phyloP scores from a whole-genome alignment of 2,113 vertebrate genomes.

The Montifringilla adamsi region DNA sequence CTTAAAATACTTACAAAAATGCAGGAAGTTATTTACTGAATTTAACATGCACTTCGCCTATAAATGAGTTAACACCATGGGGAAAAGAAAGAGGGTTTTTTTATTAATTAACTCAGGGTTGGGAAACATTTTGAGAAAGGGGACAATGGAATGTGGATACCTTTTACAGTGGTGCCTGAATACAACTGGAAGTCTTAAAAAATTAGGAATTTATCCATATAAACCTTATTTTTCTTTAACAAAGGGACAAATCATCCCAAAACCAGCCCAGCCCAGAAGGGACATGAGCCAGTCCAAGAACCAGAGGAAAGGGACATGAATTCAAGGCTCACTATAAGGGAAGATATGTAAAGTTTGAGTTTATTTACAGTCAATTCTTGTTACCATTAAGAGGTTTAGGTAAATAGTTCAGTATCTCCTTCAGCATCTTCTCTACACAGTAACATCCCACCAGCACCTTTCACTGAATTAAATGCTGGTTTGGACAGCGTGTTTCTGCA shows the following conservation, averaged over 20 bases:
- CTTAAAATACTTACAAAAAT: conserved; percentile 43
- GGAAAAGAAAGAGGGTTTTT: rapidly evolving
- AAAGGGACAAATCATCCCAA: background rate
- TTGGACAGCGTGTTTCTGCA: background rate
- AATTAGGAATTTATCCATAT: background rate
- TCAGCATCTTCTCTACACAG: background rate
- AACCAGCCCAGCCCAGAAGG: background rate
- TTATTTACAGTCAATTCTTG: background rate
- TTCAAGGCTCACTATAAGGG: background rate
- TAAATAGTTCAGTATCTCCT: background rate
- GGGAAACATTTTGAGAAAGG: background rate
- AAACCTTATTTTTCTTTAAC: background rate
- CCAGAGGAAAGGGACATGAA: background rate
- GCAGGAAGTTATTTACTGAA: conserved; percentile 34
- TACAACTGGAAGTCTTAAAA: background rate
- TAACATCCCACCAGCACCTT: background rate
- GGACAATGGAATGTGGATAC: background rate
- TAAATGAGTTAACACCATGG: conserved; percentile 32
- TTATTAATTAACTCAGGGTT: background rate
- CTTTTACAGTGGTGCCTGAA: background rate
- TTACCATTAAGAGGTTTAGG: background rate
- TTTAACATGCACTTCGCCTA: conserved; percentile 2
- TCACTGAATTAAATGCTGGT: background rate
- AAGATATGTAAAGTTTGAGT: background rate
- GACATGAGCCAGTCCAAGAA: background rate